Percentiles rank a stretch among this genome's conserved stretches.
Conservation (phyloP, 1,140 invertebrate species). For the Diachasma alloeum region DNA sequence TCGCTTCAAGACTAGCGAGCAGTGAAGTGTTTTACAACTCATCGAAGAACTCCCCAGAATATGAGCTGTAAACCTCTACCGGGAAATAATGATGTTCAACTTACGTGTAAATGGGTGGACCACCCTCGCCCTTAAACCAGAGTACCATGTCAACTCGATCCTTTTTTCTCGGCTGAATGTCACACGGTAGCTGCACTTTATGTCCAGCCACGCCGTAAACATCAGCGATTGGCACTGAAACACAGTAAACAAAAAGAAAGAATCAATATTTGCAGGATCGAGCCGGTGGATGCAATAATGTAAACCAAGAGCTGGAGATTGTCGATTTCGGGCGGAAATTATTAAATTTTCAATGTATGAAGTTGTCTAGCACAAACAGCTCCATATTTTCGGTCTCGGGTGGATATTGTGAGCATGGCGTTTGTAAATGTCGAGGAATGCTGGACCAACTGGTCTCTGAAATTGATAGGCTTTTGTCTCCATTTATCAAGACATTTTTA, state of each 20-base stretch:
- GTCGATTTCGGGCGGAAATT: no score
- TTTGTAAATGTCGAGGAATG: no score
- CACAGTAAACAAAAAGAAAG: slow-evolving; percentile 6
- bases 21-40: background rate
- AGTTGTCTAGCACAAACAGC: no score
- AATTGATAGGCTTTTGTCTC: no score
- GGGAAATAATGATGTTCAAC: slow-evolving; percentile 18
- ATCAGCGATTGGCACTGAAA: slow-evolving; percentile 61
- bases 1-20: background rate
- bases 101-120: slow-evolving; percentile 69
- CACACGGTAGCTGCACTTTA: slow-evolving; percentile 67
- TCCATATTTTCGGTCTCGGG: no score
- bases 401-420: no score
- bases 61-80: background rate
- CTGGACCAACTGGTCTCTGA: no score
- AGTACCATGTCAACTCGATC: slow-evolving; percentile 68
- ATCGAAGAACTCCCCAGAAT: background rate
- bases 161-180: slow-evolving; percentile 62
- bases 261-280: background rate
- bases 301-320: no score
- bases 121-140: slow-evolving; percentile 69
- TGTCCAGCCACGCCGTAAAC: slow-evolving; percentile 64
- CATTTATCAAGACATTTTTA: no score
- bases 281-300: background rate
- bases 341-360: no score